Conservation (phyloP, 2,797 vertebrate species). For the Calcarius lapponicus region DNA sequence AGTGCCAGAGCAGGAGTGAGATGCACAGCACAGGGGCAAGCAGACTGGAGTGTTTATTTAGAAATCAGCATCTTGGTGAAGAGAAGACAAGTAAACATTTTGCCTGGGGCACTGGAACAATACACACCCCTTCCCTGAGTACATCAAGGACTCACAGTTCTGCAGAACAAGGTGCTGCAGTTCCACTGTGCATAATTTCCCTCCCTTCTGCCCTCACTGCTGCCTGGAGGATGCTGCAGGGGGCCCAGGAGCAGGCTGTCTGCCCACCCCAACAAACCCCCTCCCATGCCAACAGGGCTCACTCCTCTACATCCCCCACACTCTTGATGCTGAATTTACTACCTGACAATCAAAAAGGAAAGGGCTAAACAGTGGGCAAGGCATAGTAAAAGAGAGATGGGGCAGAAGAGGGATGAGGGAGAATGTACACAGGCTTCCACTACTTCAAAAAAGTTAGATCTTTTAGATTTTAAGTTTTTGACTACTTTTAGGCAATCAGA, state of each 20-base stretch:
- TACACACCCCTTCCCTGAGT: background rate
- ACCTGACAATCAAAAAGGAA: background rate
- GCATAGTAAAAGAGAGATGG: background rate
- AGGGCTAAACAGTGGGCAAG: background rate
- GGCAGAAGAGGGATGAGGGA: background rate
- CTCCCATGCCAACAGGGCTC: background rate
- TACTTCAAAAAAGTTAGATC: background rate
- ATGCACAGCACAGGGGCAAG: background rate
- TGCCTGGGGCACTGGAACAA: background rate
- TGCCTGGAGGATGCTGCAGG: background rate
- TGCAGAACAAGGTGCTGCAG: background rate
- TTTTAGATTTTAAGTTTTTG: background rate
- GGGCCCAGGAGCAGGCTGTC: background rate
- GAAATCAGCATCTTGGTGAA: background rate
- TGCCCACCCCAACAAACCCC: background rate
- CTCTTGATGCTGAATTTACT: slow-evolving; percentile 39
- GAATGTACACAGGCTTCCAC: background rate
- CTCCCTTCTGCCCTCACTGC: background rate
- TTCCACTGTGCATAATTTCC: background rate
- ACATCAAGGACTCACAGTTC: background rate
- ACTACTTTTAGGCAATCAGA: background rate
- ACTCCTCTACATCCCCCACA: background rate
- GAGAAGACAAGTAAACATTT: background rate
- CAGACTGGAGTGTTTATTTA: background rate
- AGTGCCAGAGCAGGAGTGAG: background rate